Conservation (phyloP, 2,113 vertebrate species). For the Blennius ocellaris region DNA sequence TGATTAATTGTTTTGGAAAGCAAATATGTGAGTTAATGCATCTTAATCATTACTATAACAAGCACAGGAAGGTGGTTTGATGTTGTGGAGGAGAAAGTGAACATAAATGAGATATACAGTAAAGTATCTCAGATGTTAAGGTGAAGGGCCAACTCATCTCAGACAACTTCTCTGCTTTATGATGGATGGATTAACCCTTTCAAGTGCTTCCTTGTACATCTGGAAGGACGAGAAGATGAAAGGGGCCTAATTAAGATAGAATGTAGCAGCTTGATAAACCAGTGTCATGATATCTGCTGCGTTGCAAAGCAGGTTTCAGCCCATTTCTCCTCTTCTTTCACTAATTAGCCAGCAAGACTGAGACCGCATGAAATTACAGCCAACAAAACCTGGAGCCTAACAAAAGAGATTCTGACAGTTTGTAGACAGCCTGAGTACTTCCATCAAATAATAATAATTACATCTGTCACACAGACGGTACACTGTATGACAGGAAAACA, state of each 20-base stretch:
- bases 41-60: too few relatives aligned
- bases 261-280: conserved; percentile 85
- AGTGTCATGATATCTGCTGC: conserved; percentile 85
- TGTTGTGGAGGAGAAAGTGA: not conserved
- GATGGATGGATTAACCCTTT: conserved; percentile 34
- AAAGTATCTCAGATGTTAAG: conserved; percentile 24
- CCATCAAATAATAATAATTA: conserved; percentile 78
- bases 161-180: conserved; percentile 4
- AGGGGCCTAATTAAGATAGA: conserved; percentile 86
- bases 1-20: too few relatives aligned
- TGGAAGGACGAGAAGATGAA: conserved; percentile 40
- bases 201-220: conserved; percentile 23
- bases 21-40: too few relatives aligned
- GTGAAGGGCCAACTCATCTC: conserved; percentile 24
- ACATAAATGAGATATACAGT: conserved; percentile 9
- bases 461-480: conserved; percentile 64
- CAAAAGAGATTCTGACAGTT: conserved; percentile 86
- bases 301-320: conserved; percentile 86
- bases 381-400: conserved; percentile 86
- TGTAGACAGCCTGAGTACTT: conserved; percentile 71
- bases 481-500: conserved; percentile 49
- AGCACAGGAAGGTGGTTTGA: not conserved
- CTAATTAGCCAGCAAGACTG: conserved; percentile 91
- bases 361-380: conserved; percentile 89
- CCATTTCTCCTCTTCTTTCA: conserved; percentile 87